Evolutionary conservation across 2,113 vertebrate species (phyloP).

Genomic region (Periophthalmodon schlosseri): DNA sequence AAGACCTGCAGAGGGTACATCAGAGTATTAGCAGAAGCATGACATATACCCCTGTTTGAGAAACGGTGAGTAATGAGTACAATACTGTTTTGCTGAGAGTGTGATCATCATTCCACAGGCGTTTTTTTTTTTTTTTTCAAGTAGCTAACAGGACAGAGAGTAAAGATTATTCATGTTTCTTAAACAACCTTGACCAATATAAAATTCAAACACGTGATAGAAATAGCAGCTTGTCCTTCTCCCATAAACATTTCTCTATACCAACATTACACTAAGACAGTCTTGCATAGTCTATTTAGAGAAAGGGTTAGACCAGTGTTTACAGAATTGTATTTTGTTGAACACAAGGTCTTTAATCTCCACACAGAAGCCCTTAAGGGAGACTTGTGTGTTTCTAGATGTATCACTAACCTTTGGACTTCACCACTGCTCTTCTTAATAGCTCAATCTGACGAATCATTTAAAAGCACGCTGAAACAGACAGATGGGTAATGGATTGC

Average conservation of each 20-base stretch:
- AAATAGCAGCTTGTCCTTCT: neutral
- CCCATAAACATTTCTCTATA: neutral
- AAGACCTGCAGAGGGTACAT: neutral
- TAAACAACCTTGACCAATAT: neutral
- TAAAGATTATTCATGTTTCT: neutral
- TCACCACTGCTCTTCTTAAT: constrained; percentile 66
- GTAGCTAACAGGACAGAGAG: neutral
- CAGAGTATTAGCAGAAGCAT: neutral
- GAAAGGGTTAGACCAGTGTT: neutral
- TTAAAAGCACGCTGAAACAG: constrained; percentile 74
- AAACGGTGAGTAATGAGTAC: neutral
- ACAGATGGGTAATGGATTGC: constrained; percentile 76
- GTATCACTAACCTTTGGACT: constrained; percentile 73
- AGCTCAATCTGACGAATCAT: constrained; percentile 71
- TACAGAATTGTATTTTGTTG: neutral
- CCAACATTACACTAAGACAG: neutral
- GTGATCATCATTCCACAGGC: neutral
- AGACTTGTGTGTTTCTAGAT: constrained; percentile 26
- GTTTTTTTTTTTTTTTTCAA: neutral
- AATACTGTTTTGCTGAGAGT: neutral
- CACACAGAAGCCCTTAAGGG: constrained; percentile 2
- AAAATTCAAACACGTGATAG: neutral
- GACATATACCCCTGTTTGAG: neutral
- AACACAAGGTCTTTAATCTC: neutral
- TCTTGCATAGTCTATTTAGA: neutral